phyloP scores from a whole-genome alignment of 2,797 vertebrate species.

The Rhinoraja longicauda region DNA sequence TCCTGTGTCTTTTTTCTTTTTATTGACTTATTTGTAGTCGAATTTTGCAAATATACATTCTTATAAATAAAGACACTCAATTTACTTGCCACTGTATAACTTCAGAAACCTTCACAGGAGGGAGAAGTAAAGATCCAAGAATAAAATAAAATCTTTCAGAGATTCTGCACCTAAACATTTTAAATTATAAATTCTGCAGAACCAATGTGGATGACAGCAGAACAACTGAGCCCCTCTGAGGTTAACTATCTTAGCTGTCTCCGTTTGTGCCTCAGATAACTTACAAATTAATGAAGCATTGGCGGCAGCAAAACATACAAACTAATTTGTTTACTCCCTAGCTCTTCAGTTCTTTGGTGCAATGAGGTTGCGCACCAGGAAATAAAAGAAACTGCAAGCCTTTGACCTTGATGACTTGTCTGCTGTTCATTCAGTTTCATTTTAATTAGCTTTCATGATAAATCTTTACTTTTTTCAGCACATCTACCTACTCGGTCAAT shows the following conservation, averaged over 20 bases:
- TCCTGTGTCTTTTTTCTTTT: not conserved
- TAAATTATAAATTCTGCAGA: not conserved
- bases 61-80: not conserved
- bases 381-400: not conserved
- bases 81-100: not conserved
- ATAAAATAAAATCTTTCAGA: not conserved
- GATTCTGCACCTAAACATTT: not conserved
- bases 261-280: not conserved
- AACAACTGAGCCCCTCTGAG: not conserved
- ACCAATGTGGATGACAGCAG: not conserved
- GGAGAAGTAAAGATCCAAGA: not conserved
- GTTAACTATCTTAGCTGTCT: no score
- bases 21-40: not conserved
- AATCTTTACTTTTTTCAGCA: not conserved
- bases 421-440: not conserved
- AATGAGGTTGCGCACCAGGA: not conserved
- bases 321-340: not conserved
- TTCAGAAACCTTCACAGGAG: not conserved
- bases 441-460: not conserved
- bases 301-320: not conserved
- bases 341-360: not conserved
- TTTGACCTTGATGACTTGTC: not conserved
- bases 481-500: not conserved
- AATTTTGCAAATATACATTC: not conserved
- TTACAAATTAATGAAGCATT: not conserved